Base-by-base conservation (phyloP, 1,140 invertebrate species). In the Brachionus paranguensis region DNA sequence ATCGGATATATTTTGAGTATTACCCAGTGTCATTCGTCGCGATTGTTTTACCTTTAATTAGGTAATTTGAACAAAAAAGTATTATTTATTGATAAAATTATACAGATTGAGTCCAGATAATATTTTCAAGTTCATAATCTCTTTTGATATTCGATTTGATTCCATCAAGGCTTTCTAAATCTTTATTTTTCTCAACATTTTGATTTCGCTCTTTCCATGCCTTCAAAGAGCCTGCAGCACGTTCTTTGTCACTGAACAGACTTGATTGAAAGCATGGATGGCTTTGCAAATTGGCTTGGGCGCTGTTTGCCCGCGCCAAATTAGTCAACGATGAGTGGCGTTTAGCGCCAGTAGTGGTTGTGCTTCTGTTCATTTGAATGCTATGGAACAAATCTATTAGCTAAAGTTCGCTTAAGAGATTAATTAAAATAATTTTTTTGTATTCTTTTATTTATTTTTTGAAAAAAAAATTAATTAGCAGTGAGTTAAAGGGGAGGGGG, bases 231-330 rank as follows among this genome's bases (percentile, higher is more conserved):
- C 86, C 87, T 11, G 88, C 64, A n/a, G 87, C 87, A 17, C 87
- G 85, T 12, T 85, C 78, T 29, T 87, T 84, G 84, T 86, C 86
- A 70, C 86, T 86, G 53, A 83, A 87, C 10, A 88, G 74, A 81
- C 87, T 86, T 8, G 85, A 85, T 10, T 85, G 85, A 85, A 81
- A 88, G 50, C 85, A 85, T n/a, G 86, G 86, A 72, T 88, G 87
- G 12, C 85, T 87, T 50, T 88, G 88, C 33, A 88, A 79, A 84
- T 88, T 88, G 0, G 86, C 88, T 14, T 87, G 85, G 4, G 88
- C 88, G 1, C 87, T 88, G 74, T 86, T 87, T 10, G 87, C 87
- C 50, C 88, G 85, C 12, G 87, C 85, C 84, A 72, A 43, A 72
- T 43, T 43, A 7, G 68, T 72, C 14, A 72, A 41, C n/a, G 68